Evolutionary conservation across 2,888 invertebrate species (phyloP).

Genomic region (Thymelicus lineola): DNA sequence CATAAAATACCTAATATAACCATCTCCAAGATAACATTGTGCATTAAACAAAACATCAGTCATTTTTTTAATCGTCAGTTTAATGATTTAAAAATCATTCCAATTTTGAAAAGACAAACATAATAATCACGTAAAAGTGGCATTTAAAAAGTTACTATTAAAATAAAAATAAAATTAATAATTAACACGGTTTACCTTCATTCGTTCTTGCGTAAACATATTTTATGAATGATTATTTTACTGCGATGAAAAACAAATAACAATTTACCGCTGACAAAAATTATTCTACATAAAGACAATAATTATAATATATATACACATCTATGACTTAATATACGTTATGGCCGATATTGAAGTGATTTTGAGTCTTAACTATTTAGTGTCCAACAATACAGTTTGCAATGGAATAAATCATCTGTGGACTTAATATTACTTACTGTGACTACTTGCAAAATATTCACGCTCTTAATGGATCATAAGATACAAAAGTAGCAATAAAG

Average conservation of each 20-base stretch:
- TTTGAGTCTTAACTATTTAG: neutral
- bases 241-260: neutral
- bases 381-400: conserved; percentile 26
- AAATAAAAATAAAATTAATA: no score
- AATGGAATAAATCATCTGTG: conserved; percentile 12
- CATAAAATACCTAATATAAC: no score
- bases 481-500: no score
- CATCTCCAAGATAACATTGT: neutral
- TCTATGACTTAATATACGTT: conserved; percentile 2
- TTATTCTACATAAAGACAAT: neutral
- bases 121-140: no score
- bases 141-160: no score
- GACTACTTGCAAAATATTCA: neutral
- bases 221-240: no score
- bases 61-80: neutral
- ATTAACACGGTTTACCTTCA: no score
- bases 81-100: neutral
- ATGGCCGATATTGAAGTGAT: conserved; percentile 10
- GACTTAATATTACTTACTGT: neutral
- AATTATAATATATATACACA: neutral
- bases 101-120: no score
- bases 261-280: neutral
- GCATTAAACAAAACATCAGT: neutral
- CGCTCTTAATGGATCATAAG: neutral
- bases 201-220: no score